Conservation (phyloP, 2,797 vertebrate species). For the Gobio occitaniae region DNA sequence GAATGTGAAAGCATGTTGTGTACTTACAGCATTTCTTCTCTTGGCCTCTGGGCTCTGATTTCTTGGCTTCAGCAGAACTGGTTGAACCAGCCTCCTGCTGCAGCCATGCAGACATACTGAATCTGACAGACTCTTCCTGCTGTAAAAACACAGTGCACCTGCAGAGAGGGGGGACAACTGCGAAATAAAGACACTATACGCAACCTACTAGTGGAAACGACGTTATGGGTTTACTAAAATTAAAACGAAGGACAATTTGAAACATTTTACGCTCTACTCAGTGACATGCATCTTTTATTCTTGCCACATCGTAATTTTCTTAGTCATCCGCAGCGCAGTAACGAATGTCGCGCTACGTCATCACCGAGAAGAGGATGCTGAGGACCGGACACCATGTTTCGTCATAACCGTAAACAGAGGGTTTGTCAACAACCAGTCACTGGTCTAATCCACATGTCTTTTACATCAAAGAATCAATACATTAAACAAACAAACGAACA, state of each 20-base stretch:
- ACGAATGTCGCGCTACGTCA: neutral
- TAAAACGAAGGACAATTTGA: no score
- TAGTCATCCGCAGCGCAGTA: neutral
- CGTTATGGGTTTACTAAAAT: neutral
- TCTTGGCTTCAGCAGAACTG: slow-evolving; percentile 72
- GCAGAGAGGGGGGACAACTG: neutral
- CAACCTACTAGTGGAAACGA: neutral
- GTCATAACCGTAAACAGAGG: neutral
- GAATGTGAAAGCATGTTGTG: neutral
- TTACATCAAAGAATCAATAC: neutral
- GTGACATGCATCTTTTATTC: no score
- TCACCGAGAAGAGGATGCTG: neutral
- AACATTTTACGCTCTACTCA: no score
- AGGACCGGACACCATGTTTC: neutral
- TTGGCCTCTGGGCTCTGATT: slow-evolving; percentile 71
- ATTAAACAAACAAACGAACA: neutral
- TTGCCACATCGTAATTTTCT: no score
- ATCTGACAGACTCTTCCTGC: slow-evolving; percentile 14
- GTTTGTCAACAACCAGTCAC: neutral
- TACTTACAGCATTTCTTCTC: slow-evolving; percentile 84
- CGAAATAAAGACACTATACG: neutral
- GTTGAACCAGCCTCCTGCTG: slow-evolving; percentile 64
- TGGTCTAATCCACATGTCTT: neutral
- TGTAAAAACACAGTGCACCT: slow-evolving; percentile 45
- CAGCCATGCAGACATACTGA: slow-evolving; percentile 70